Conservation (phyloP, 1,140 invertebrate genomes). For the Bradynema listronoti region DNA sequence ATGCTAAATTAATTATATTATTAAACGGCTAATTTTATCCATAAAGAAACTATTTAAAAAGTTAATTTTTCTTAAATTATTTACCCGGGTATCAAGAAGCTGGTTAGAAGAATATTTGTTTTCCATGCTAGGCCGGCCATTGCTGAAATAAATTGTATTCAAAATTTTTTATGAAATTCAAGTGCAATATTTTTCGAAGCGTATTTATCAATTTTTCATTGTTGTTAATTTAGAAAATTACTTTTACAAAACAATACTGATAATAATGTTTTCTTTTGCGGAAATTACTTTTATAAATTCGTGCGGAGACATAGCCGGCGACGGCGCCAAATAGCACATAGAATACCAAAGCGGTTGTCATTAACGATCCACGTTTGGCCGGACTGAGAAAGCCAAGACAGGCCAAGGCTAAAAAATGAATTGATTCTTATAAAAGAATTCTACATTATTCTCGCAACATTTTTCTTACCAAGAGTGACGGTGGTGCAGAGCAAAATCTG, state of each 20-base stretch:
- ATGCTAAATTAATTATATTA: no score
- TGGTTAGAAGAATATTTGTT: conserved; percentile 88
- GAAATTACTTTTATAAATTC: conserved; percentile 81
- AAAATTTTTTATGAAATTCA: conserved; percentile 6
- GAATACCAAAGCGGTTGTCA: conserved; percentile 81
- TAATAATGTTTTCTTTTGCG: no score
- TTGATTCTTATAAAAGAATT: no score
- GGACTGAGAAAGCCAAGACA: conserved; percentile 95
- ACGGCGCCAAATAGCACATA: conserved; percentile 89
- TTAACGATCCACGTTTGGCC: conserved; percentile 90
- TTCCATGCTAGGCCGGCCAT: conserved; percentile 89
- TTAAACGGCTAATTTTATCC: no score
- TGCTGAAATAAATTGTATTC: conserved; percentile 12
- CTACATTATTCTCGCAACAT: no score
- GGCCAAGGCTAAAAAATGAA: conserved; percentile 71
- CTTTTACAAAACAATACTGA: no score
- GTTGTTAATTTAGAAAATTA: no score
- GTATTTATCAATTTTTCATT: background rate
- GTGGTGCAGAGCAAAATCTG: conserved; percentile 73
- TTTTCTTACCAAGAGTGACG: conserved; percentile 62
- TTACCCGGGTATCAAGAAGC: conserved; percentile 86
- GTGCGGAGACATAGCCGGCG: conserved; percentile 87
- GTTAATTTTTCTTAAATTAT: background rate
- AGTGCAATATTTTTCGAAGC: conserved; percentile 2
- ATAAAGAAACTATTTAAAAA: conserved; percentile 57